These are phyloP conservation scores for Cercopithecus hamlyni DNA, from an alignment of 2,797 vertebrate genomes.

Conservation along the genomic window DNA sequence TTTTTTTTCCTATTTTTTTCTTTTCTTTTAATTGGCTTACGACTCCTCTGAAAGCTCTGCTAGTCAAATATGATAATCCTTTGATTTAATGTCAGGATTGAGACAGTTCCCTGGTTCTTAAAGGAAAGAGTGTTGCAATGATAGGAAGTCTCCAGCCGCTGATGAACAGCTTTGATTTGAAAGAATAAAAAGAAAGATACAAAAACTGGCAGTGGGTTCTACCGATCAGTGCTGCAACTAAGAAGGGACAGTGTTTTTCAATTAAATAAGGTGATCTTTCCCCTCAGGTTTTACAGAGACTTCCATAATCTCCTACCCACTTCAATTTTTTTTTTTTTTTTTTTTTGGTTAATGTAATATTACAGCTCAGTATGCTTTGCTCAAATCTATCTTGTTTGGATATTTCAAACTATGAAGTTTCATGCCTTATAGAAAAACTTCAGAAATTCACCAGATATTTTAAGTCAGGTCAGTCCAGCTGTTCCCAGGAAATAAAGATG, in stretches of 20 bases:
- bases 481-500: slow-evolving; percentile 39
- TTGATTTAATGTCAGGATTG: slow-evolving; percentile 23
- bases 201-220: neutral
- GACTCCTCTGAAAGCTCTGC: slow-evolving; percentile 36
- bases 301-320: neutral
- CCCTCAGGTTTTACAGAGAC: neutral
- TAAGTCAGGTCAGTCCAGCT: neutral
- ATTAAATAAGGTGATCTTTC: neutral
- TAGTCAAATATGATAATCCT: slow-evolving; percentile 37
- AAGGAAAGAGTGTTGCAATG: neutral
- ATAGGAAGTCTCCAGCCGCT: neutral
- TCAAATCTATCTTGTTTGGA: neutral
- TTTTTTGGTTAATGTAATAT: neutral
- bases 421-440: neutral
- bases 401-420: neutral
- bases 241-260: neutral
- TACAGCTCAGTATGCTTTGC: neutral
- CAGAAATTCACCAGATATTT: neutral
- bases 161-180: neutral
- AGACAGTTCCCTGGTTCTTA: neutral
- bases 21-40: slow-evolving; percentile 26
- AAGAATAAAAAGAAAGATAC: neutral
- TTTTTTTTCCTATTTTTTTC: neutral
- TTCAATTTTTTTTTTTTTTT: neutral
- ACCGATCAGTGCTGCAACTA: neutral